A percentile compares a stretch with the other conserved stretches of the same genome.
Conservation (phyloP, 2,797 vertebrate species). For the Malurus leucopterus region DNA sequence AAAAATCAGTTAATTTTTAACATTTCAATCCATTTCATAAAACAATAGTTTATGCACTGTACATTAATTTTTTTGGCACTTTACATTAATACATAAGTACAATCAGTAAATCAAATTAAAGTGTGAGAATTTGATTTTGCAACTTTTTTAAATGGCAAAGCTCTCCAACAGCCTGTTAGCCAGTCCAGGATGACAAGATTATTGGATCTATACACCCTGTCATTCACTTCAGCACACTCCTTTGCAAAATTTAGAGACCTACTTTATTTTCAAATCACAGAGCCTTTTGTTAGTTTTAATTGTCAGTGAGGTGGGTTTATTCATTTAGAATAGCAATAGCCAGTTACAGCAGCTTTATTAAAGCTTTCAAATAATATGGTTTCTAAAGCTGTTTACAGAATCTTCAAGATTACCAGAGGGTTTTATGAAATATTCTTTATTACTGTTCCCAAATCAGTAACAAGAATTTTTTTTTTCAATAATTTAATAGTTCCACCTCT, state of each 20-base stretch:
- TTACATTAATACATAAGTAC: neutral
- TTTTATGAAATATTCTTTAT: neutral
- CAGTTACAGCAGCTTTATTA: neutral
- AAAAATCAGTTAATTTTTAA: neutral
- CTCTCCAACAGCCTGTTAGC: neutral
- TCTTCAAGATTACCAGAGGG: neutral
- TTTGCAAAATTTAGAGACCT: neutral
- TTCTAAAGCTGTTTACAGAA: neutral
- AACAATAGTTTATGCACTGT: neutral
- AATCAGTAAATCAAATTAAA: neutral
- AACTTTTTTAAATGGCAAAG: neutral
- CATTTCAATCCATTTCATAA: neutral
- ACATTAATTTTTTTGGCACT: neutral
- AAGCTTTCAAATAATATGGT: neutral
- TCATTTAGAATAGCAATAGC: neutral
- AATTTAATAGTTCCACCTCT: neutral
- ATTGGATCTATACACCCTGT: neutral
- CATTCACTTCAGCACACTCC: neutral
- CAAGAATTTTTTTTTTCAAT: neutral
- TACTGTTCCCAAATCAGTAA: neutral
- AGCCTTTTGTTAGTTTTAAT: neutral
- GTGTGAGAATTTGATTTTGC: neutral
- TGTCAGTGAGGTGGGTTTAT: neutral
- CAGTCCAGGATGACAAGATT: neutral
- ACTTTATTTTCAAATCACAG: neutral